Conservation (phyloP, 2,888 invertebrate species). For the Agriopis aurantiaria region DNA sequence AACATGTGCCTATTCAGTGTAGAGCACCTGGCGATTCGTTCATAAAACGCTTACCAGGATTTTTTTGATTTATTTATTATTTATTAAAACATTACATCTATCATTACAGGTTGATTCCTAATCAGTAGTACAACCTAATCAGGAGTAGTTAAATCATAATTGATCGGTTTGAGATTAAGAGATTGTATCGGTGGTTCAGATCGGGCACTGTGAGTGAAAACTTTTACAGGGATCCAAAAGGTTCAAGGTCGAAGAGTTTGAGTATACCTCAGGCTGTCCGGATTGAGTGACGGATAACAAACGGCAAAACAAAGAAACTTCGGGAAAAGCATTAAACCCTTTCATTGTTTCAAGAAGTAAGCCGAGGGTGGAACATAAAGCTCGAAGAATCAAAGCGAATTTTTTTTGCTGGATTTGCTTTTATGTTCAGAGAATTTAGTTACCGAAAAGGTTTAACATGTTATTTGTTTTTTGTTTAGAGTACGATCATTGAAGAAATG, state of each 20-base stretch:
- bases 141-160: too few species aligned
- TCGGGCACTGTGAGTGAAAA: conserved; percentile 1
- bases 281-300: conserved; percentile 41
- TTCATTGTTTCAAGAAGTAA: conserved; percentile 31
- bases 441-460: conserved; percentile 1
- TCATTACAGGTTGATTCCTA: too few species aligned
- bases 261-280: conserved; percentile 29
- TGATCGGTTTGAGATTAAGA: too few species aligned
- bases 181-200: neutral
- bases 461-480: neutral
- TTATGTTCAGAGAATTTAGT: conserved; percentile 11
- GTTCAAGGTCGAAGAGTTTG: conserved; percentile 33
- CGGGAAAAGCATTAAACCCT: conserved; percentile 31
- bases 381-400: neutral
- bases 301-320: conserved; percentile 40
- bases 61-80: too few species aligned
- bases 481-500: neutral
- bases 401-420: conserved; percentile 17
- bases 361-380: conserved; percentile 8
- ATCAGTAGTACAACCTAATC: too few species aligned
- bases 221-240: conserved; percentile 22
- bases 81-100: too few species aligned
- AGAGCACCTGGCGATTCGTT: too few species aligned
- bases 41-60: neutral
- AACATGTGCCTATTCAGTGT: too few species aligned